Evolutionary conservation across 2,797 vertebrate species (phyloP), one percentile per base, ranked within the genome.

Genomic region (Catostomus latipinnis): DNA sequence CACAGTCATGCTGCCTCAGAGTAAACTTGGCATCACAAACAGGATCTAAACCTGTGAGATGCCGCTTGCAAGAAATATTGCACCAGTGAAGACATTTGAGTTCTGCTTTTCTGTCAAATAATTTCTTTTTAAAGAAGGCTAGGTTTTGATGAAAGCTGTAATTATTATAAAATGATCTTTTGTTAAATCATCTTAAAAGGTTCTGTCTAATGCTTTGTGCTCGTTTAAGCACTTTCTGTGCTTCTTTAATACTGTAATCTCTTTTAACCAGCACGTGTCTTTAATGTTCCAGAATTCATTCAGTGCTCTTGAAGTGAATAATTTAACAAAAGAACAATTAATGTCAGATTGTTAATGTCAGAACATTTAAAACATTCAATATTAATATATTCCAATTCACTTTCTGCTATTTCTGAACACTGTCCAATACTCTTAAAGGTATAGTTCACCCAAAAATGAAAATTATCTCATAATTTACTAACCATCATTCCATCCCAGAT

Each of bases 301-400:
- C 12, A 62, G 11, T 63, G 14, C 5, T 1, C 3, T 71, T n/a
- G 1, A 63, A 63, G 5, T 6, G 57, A 71, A 53, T 71, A n/a
- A 56, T 71, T 62, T 63, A 69, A 16, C 53, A 22, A 60, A 34
- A 22, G 14, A 67, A 54, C 72, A 61, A 60, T 63, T 52, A 79
- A 78, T 77, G 70, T 74, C 12, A 74, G 7, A 58, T 74, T 65
- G 22, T 48, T 71, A 71, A 71, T 80, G 73, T 73, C 76, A 79
- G 54, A 16, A 75, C 63, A 65, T 70, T 79, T 57, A 70, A 76
- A 63, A 65, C 69, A 65, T 46, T 63, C 46, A 10, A 22, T 48
- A 57, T 16, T 71, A 13, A 62, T 63, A 54, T 8, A 52, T 14
- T 22, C 34, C 1, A 56, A 60, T 11, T 48, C 18, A 54, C 74